Base-by-base conservation (phyloP, 2,888 invertebrate species). In the Lacanobia wlatinum region DNA sequence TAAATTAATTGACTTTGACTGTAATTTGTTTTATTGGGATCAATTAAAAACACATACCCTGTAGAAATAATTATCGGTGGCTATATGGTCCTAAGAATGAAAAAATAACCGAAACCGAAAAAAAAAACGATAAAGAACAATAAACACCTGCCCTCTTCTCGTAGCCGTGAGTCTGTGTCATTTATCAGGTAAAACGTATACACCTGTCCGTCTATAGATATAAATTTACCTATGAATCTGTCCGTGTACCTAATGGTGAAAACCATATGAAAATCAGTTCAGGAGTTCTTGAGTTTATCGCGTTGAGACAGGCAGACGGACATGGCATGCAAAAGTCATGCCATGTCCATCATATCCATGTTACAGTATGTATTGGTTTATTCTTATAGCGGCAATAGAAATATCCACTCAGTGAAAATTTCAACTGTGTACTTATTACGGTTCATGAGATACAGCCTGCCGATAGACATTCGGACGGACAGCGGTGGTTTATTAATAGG, bases 181-280 rank as follows among this genome's bases (percentile, higher is more conserved):
- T 68, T 61, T 70, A 50, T 70, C 56, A 61, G 71, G 56, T 10
- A 46, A 43, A 21, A 46, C 21, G 21, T n/a, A 62, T 52, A 62
- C 79, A 75, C 78, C 75, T 75, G 75, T 21, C 72, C 71, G 52
- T 21, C 73, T 46, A 46, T 61, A 75, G 79, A 75, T 75, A 62
- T 18, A 18, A 3, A 48, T 18, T 0, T 2, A 18, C 18, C 8
- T 48, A 18, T 48, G 48, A 46, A 46, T 46, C 46, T 16, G 18
- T 1, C 43, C 43, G 43, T 43, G 10, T 10, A 40, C 18, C 1
- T n/a, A n/a, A n/a, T n/a, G 6, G 6, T 7, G 18, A 18, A 48
- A 8, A 48, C 18, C 48, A 1, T 7, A 7, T 48, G 48, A 18
- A 48, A 18, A 48, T 48, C 18, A 16, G 3, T 48, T 18, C 7